These are phyloP conservation scores for Labroides dimidiatus DNA, from an alignment of 2,797 vertebrate species.

Conservation along the genomic window DNA sequence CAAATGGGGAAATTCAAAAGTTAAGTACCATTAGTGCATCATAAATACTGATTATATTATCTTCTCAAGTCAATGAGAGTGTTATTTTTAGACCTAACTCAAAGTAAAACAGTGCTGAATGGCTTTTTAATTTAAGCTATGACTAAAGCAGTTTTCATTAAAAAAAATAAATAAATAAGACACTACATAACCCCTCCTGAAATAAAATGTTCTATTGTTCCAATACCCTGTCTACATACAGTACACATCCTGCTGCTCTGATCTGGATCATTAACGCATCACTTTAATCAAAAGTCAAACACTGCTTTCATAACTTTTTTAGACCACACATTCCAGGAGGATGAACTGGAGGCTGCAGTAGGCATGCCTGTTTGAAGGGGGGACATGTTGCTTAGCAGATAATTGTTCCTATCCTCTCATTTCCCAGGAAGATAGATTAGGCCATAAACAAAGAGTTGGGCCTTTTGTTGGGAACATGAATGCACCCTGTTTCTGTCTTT, in stretches of 20 bases:
- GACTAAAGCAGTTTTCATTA: background rate
- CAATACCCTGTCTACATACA: background rate
- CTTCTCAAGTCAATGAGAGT: too few species aligned
- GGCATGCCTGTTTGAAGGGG: slow-evolving; percentile 51
- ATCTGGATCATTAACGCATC: slow-evolving; percentile 63
- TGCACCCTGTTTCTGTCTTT: slow-evolving; percentile 73
- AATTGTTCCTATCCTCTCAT: slow-evolving; percentile 77
- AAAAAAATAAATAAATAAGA: slow-evolving; percentile 23
- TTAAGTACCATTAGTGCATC: too few species aligned
- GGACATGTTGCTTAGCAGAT: slow-evolving; percentile 64
- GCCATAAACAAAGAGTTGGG: slow-evolving; percentile 70
- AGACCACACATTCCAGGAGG: slow-evolving; percentile 70
- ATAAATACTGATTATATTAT: too few species aligned
- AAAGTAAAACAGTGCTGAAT: slow-evolving; percentile 1
- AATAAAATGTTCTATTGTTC: slow-evolving; percentile 53
- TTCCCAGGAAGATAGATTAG: slow-evolving; percentile 83
- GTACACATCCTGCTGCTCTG: slow-evolving; percentile 43
- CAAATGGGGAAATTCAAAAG: too few species aligned
- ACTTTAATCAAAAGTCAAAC: slow-evolving; percentile 75
- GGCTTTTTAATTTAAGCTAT: slow-evolving; percentile 11
- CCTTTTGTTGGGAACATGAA: slow-evolving; percentile 74
- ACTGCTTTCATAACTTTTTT: slow-evolving; percentile 62
- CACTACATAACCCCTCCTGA: slow-evolving; percentile 29
- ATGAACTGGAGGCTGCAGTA: slow-evolving; percentile 55
- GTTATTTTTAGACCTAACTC: slow-evolving; percentile 8